These are phyloP conservation scores for Nothoprocta perdicaria DNA, from an alignment of 2,113 vertebrate genomes.

Conservation along the genomic window DNA sequence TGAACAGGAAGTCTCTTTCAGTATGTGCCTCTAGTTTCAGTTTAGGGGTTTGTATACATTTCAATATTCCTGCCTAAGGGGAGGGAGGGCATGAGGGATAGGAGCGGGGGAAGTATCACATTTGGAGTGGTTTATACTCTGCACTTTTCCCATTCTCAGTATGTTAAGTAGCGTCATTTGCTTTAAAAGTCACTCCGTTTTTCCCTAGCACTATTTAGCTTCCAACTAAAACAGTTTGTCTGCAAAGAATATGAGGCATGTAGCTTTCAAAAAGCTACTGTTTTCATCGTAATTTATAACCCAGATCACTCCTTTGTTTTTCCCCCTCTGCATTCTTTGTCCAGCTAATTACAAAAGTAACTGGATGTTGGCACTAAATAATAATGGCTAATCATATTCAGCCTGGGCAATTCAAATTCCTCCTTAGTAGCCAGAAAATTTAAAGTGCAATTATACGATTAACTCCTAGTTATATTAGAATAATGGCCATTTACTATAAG, in stretches of 20 bases:
- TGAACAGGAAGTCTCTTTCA: background rate
- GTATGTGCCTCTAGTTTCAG: background rate
- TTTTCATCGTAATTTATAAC: slow-evolving; percentile 74
- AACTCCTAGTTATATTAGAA: slow-evolving; percentile 72
- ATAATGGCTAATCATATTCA: slow-evolving; percentile 61
- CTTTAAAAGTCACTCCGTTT: slow-evolving; percentile 46
- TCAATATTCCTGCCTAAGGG: slow-evolving; percentile 21
- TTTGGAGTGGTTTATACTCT: slow-evolving; percentile 38
- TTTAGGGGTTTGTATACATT: background rate
- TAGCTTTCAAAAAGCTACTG: slow-evolving; percentile 69
- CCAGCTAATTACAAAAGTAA: slow-evolving; percentile 75
- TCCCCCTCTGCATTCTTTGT: slow-evolving; percentile 63
- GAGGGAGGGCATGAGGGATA: background rate
- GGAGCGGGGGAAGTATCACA: background rate
- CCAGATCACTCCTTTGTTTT: slow-evolving; percentile 57
- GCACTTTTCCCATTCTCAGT: slow-evolving; percentile 63
- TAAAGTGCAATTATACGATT: slow-evolving; percentile 76
- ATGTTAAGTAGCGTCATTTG: slow-evolving; percentile 54
- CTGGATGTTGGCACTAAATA: slow-evolving; percentile 64
- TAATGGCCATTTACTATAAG: slow-evolving; percentile 72
- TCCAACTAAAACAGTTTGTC: slow-evolving; percentile 55
- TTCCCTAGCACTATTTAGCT: slow-evolving; percentile 14
- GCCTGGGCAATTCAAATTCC: slow-evolving; percentile 68
- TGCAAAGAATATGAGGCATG: slow-evolving; percentile 44
- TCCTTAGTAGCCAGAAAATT: slow-evolving; percentile 71